Conservation (phyloP, 2,888 invertebrate genomes). For the Campaea margaritaria region DNA sequence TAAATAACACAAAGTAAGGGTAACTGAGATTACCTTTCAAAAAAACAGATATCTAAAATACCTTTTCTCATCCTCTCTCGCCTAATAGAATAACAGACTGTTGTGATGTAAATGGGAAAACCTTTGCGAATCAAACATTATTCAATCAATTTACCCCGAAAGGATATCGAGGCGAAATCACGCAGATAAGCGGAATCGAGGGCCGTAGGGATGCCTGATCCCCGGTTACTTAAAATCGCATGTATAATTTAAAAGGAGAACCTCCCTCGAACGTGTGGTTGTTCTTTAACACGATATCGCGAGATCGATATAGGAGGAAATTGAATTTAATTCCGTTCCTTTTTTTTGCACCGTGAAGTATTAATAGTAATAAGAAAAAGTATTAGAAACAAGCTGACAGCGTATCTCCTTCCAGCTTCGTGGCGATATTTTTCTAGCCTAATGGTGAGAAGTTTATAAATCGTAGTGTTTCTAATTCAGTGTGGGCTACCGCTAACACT, state of each 20-base stretch:
- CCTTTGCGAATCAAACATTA: slow-evolving; percentile 61
- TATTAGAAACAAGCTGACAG: too few species aligned
- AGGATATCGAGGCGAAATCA: slow-evolving; percentile 64
- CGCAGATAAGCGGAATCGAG: slow-evolving; percentile 65
- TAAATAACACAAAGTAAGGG: too few species aligned
- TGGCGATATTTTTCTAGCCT: too few species aligned
- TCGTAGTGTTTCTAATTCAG: too few species aligned
- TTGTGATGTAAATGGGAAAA: slow-evolving; percentile 41
- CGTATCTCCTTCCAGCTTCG: too few species aligned
- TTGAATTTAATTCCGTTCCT: slow-evolving; percentile 35
- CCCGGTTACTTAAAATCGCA: slow-evolving; percentile 71
- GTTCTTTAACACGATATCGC: slow-evolving; percentile 42
- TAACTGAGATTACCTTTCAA: too few species aligned
- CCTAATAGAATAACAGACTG: slow-evolving; percentile 23
- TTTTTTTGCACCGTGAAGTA: slow-evolving; percentile 10
- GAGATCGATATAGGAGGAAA: slow-evolving; percentile 48
- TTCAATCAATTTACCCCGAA: slow-evolving; percentile 69
- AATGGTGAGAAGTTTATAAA: too few species aligned
- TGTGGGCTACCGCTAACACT: too few species aligned
- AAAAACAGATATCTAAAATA: not conserved
- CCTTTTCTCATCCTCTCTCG: slow-evolving; percentile 13
- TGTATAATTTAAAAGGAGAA: slow-evolving; percentile 73
- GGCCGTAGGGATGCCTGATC: slow-evolving; percentile 50
- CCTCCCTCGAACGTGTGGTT: slow-evolving; percentile 37
- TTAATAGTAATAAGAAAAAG: too few species aligned